phyloP scores from a whole-genome alignment of 2,797 vertebrate species.

The Falco cherrug region DNA sequence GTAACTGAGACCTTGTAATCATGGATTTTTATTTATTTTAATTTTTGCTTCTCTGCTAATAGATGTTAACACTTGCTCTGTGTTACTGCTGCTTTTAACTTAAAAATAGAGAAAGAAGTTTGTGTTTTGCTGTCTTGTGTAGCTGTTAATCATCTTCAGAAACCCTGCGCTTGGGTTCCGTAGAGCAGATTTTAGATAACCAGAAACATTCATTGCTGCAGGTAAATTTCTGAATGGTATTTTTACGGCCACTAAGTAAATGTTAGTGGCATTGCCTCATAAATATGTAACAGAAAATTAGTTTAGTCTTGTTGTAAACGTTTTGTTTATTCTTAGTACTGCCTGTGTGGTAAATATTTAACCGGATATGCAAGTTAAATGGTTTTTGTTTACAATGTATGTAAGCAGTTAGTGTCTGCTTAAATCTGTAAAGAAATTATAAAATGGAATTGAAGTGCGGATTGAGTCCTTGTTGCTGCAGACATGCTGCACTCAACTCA shows the following conservation, averaged over 20 bases:
- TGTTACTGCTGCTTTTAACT: slow-evolving; percentile 25
- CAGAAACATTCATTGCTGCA: neutral
- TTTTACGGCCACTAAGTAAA: neutral
- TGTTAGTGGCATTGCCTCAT: neutral
- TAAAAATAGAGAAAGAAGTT: neutral
- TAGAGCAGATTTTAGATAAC: slow-evolving; percentile 53
- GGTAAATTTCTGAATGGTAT: neutral
- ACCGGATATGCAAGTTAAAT: neutral
- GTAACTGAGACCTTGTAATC: neutral
- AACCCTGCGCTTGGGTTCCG: slow-evolving; percentile 3
- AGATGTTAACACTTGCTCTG: slow-evolving; percentile 1
- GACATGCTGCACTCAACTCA: neutral
- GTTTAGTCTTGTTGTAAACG: neutral
- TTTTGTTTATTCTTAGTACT: neutral
- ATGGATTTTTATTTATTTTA: slow-evolving; percentile 17
- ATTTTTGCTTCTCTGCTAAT: slow-evolving; percentile 35
- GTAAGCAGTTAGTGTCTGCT: neutral
- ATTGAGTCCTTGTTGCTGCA: neutral
- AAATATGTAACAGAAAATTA: neutral
- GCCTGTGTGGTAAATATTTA: neutral
- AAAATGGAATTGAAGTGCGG: neutral
- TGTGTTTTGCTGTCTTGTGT: neutral
- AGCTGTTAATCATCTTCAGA: slow-evolving; percentile 27
- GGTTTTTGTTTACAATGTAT: neutral
- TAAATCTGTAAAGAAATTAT: neutral